Base-by-base conservation (phyloP, 1,140 invertebrate genomes). In the Tribolium castaneum region DNA sequence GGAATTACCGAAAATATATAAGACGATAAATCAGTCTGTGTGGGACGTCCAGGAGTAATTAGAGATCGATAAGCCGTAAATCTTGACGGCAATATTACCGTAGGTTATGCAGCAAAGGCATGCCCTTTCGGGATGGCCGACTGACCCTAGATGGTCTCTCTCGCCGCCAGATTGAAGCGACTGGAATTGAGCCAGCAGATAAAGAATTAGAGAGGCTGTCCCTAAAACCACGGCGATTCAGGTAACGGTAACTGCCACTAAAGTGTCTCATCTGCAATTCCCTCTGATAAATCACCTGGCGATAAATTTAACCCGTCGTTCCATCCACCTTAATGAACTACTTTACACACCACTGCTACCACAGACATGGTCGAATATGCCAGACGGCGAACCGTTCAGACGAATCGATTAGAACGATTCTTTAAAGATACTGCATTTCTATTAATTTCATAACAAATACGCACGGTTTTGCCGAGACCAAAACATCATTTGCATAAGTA, bases 211-310 rank as follows among this genome's bases (percentile, higher is more conserved):
- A 78, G 82, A 49, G 51, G 50, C 78, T 80, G 78, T 79, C 75
- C 75, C 59, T 75, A 35, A 76, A 81, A 77, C 82, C 80, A 78
- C 78, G 75, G 71, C 52, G 73, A 75, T 75, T 71, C 83, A 83
- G 83, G 83, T 83, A 84, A 80, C 82, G 75, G 82, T 82, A 82
- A 83, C 80, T 82, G 83, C 81, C 82, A 81, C 79, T 83, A 83
- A 84, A 84, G 80, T 83, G 83, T 83, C 83, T 84, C 81, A 82
- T 84, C 82, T 84, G 81, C 83, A 82, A 84, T 84, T 84, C 81
- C 75, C 76, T 52, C 79, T 82, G 83, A 84, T 83, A 84, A 84
- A 84, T 84, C 79, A 77, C 75, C 77, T 62, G 70, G 81, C 70
- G 75, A 82, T 84, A 82, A 84, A 84, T 84, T 80, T 73, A 34